These are phyloP conservation scores for Meliscaeva auricollis DNA, from an alignment of 2,888 invertebrate genomes.

Conservation along the genomic window DNA sequence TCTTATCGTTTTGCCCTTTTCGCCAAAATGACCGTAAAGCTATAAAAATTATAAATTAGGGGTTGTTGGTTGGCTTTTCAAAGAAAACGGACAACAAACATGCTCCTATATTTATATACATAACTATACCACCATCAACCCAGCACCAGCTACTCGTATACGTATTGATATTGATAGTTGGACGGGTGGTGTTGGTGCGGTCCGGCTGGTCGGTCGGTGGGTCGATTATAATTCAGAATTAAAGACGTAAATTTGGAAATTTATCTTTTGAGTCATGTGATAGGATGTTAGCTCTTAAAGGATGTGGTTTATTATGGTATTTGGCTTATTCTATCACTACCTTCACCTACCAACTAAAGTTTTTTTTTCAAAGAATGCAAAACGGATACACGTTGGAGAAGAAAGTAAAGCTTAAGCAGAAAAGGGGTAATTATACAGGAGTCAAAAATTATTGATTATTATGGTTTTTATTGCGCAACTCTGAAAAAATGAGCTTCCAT, in stretches of 20 bases:
- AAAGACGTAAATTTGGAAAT: conserved; percentile 72
- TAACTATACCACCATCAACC: conserved; percentile 28
- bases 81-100: conserved; percentile 47
- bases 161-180: neutral
- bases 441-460: neutral
- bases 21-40: conserved; percentile 71
- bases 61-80: conserved; percentile 61
- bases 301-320: conserved; percentile 70
- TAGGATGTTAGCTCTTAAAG: conserved; percentile 60
- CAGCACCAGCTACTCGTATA: neutral
- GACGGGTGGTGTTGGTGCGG: neutral
- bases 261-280: conserved; percentile 70
- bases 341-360: conserved; percentile 4
- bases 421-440: neutral
- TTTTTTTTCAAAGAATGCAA: conserved; percentile 25
- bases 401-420: neutral
- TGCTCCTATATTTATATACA: conserved; percentile 2
- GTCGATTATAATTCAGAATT: conserved; percentile 74
- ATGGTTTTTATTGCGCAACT: neutral
- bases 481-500: neutral
- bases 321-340: conserved; percentile 57
- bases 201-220: neutral
- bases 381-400: neutral
- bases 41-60: conserved; percentile 76
- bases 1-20: conserved; percentile 67